Conservation (phyloP, 2,113 vertebrate genomes). For the Larimichthys crocea region DNA sequence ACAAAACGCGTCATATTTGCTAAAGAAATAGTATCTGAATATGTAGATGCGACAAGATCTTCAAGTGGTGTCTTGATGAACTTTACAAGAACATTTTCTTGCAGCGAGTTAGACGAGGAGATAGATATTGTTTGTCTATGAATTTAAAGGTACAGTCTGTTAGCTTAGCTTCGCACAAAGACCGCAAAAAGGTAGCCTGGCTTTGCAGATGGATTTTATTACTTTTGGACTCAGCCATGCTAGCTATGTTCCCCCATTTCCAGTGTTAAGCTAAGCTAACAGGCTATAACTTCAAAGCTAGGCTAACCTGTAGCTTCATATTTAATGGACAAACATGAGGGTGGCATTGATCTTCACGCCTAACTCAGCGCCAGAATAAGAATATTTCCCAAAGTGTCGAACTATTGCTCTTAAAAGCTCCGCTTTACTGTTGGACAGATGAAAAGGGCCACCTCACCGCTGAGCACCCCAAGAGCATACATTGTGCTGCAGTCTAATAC, state of each 20-base stretch:
- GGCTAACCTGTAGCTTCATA: conserved; percentile 1
- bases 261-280: no score
- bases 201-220: not conserved
- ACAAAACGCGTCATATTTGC: not conserved
- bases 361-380: not conserved
- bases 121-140: not conserved
- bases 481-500: conserved; percentile 42
- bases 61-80: not conserved
- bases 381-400: conserved; percentile 21
- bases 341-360: not conserved
- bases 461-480: not conserved
- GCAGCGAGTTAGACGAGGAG: no score
- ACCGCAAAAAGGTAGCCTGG: not conserved
- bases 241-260: no score
- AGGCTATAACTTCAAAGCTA: no score
- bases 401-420: conserved; percentile 28
- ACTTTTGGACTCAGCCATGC: not conserved
- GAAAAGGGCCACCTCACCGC: not conserved
- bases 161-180: not conserved
- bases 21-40: not conserved
- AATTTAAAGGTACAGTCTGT: not conserved
- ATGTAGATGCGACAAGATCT: not conserved
- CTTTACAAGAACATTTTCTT: conserved; percentile 4
- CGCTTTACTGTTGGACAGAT: conserved; percentile 29
- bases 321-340: conserved; percentile 9